Base-by-base conservation (phyloP, 1,140 invertebrate species). In the Hycleus phaleratus region DNA sequence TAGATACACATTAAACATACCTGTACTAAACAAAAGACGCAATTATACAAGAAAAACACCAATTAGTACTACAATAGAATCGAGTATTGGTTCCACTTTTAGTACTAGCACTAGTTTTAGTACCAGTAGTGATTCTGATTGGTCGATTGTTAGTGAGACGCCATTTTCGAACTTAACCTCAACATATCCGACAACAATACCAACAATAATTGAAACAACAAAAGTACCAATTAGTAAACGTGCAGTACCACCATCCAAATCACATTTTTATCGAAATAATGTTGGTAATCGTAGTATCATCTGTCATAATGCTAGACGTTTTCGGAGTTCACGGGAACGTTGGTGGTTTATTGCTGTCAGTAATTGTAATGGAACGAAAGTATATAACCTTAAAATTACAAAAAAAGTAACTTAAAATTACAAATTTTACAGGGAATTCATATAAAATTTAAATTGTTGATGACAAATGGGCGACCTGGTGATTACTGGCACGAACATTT, bases 401-500 rank as follows among this genome's bases (percentile, higher is more conserved):
- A 18, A 1, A 18, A 18, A 18, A 18, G 18, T 1, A 18, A 18
- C 0, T 18, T 18, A 18, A 18, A 18, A 51, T 42, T 42, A 9
- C 44, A 25, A 49, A n/a, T 51, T 49, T 75, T 75, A 18, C 66
- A 85, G 81, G 87, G 86, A 5, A 71, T 90, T 46, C 80, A 85
- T 63, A 67, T 90, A 1, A 79, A 78, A 44, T 91, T 90, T 67
- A 77, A 79, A 56, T 81, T 91, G 58, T 73, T 82, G 48, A 81
- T 95, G 86, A 93, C 88, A 1, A 95, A 95, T 75, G 90, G 86
- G 5, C 75, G 81, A 1, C 75, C 79, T 9, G 83, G 83, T 0
- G 85, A 88, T 69, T 85, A 86, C 61, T 91, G 90, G 85, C 83
- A 84, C 66, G 81, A 88, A 68, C 91, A 95, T 71, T 93, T 93